phyloP scores from a whole-genome alignment of 2,797 vertebrate genomes.

The Babyrousa celebensis region DNA sequence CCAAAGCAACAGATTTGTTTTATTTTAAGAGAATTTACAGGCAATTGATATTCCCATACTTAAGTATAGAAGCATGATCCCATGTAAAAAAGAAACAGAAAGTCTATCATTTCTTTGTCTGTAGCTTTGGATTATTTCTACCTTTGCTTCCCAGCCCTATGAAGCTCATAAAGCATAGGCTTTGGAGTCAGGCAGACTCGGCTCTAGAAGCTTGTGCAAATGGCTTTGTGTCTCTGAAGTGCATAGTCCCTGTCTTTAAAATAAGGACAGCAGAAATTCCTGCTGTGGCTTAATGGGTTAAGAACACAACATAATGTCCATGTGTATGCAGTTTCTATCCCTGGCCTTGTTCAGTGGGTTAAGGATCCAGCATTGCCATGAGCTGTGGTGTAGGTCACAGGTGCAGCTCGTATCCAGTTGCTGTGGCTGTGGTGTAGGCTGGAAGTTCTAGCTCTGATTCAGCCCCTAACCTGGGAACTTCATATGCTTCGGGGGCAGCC shows the following conservation, averaged over 20 bases:
- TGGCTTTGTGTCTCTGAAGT: background rate
- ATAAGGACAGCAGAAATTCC: background rate
- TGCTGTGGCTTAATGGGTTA: no score
- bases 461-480: no score
- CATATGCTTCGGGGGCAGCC: no score
- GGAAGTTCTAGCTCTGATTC: no score
- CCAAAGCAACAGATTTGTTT: background rate
- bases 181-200: background rate
- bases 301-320: no score
- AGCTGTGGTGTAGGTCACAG: no score
- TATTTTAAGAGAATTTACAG: background rate
- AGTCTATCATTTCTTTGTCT: background rate
- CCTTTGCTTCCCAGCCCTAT: background rate
- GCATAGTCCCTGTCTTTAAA: background rate
- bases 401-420: no score
- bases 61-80: background rate
- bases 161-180: slow-evolving; percentile 17
- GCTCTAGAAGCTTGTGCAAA: background rate
- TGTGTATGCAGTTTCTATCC: no score
- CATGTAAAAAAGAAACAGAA: slow-evolving; percentile 18
- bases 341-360: no score
- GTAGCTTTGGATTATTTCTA: background rate
- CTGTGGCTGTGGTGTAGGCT: no score
- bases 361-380: no score
- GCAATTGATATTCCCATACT: background rate